Evolutionary conservation across 2,888 invertebrate genomes (phyloP), one percentile per base, ranked within the genome.

Genomic region (Aspidiotus destructor): DNA sequence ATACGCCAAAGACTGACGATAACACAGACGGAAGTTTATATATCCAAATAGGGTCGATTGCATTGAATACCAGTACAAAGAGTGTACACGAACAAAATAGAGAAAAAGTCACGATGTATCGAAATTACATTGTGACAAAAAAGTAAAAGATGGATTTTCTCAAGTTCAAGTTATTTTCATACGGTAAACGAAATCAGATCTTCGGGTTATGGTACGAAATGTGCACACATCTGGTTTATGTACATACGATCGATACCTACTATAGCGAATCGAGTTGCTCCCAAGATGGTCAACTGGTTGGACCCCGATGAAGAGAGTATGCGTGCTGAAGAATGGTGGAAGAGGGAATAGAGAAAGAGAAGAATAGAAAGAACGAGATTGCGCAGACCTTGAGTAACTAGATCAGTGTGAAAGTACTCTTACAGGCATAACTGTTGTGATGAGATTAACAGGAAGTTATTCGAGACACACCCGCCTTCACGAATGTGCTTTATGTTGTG

Each of bases 381-480:
- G 58, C 28, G 28, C 67, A 48, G 67, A 67, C 67, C 67, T 67
- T 67, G 67, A 67, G 67, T 67, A 67, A 67, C 67, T 67, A 67
- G 67, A 67, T 67, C 67, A 67, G 67, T 67, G 67, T 67, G 67
- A 67, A 67, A 67, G 67, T 67, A 67, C 44, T 67, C 67, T 57
- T 28, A 55, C 48, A 52, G 60, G 42, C 58, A 58, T 67, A 67
- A 67, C 67, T 67, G 67, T 60, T 15, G 58, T 67, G 67, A 67
- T 67, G 67, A 67, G 67, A 67, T 67, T 67, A 58, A 60, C 67
- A 67, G 67, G 67, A 67, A 67, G 67, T 67, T 63, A 63, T 48
- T 3, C 52, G 53, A 41, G 63, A 54, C 63, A 63, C 63, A 63
- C 63, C 63, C 63, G 54, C 48, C 28, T 48, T 48, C 48, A 13